These are phyloP conservation scores for Napeogenes inachia DNA, from an alignment of 2,888 invertebrate genomes.

Conservation along the genomic window DNA sequence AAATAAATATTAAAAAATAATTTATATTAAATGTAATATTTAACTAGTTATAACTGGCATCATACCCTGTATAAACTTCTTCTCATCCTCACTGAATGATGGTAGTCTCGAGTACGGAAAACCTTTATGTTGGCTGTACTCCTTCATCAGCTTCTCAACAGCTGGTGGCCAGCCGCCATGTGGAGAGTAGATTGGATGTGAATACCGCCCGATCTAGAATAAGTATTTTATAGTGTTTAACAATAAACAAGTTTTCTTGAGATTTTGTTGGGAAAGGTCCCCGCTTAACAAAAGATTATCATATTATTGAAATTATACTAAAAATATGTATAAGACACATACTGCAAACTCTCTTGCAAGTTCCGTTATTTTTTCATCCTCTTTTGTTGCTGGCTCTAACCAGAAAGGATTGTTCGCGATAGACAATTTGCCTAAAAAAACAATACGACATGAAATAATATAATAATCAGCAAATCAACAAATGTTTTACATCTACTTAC, in stretches of 20 bases:
- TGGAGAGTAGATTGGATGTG: constrained; percentile 45
- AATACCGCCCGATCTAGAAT: constrained; percentile 42
- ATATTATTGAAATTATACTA: no score
- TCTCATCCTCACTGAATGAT: constrained; percentile 40
- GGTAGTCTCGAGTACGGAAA: constrained; percentile 40
- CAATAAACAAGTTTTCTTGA: neutral
- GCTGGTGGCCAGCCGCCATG: constrained; percentile 49
- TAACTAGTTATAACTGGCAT: neutral
- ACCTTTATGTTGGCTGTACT: constrained; percentile 39
- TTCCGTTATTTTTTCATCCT: constrained; percentile 71
- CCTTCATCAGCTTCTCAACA: constrained; percentile 37
- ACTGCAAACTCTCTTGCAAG: constrained; percentile 67
- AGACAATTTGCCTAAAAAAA: constrained; percentile 38
- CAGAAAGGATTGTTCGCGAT: constrained; percentile 48
- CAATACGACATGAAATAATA: no score
- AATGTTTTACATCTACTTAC: constrained; percentile 38
- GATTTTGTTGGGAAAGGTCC: neutral
- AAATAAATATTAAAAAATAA: no score
- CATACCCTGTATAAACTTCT: constrained; percentile 40
- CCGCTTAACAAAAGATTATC: no score
- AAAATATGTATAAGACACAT: constrained; percentile 26
- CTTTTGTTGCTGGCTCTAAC: constrained; percentile 61
- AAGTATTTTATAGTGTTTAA: neutral
- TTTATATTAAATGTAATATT: no score
- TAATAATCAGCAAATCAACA: no score